These are phyloP conservation scores for Prosapia bicincta DNA, from an alignment of 2,888 invertebrate genomes.

Conservation along the genomic window DNA sequence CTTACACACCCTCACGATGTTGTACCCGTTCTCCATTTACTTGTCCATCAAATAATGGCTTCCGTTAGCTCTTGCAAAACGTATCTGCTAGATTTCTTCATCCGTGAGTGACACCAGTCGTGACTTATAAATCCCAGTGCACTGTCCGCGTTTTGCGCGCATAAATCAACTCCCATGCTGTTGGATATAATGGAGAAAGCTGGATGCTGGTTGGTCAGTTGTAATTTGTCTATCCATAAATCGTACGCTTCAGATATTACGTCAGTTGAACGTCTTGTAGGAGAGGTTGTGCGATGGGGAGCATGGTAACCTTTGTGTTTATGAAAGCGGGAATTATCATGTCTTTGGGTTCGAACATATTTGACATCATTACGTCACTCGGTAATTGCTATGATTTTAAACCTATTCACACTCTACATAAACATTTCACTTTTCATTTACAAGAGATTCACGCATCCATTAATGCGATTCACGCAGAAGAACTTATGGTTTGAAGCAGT, in stretches of 20 bases:
- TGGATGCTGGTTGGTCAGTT: not conserved
- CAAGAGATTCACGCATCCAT: too few species aligned
- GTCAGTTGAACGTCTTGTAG: not conserved
- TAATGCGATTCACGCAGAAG: too few species aligned
- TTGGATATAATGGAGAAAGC: not conserved
- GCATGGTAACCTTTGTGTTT: not conserved
- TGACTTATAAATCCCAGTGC: not conserved
- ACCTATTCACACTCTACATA: too few species aligned
- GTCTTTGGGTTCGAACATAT: not conserved
- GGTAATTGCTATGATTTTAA: too few species aligned
- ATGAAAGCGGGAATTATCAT: not conserved
- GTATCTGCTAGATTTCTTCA: not conserved
- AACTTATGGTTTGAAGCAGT: too few species aligned
- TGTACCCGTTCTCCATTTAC: too few species aligned
- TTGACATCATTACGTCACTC: not conserved
- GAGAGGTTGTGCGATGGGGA: not conserved
- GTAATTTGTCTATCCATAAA: not conserved
- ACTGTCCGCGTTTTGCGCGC: not conserved
- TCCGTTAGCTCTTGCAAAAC: not conserved
- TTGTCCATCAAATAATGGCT: too few species aligned
- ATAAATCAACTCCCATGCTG: not conserved
- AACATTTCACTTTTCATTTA: too few species aligned
- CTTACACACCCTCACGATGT: too few species aligned
- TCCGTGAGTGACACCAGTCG: not conserved
- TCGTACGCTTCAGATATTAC: not conserved